Percentiles rank a stretch among this genome's conserved stretches.
These are phyloP conservation scores for Papilio polytes DNA, from an alignment of 1,140 invertebrate species.

Conservation along the genomic window DNA sequence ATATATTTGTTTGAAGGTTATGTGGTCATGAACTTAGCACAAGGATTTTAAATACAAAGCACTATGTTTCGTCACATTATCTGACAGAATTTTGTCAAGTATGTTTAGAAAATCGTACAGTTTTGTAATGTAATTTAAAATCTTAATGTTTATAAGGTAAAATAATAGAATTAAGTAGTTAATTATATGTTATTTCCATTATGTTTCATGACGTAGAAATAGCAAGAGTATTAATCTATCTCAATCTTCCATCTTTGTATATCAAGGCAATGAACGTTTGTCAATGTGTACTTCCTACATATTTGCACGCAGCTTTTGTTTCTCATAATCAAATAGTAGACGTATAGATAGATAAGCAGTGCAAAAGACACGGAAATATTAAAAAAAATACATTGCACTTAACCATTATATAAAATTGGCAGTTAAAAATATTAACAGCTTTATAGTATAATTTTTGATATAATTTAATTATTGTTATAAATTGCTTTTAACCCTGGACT, in stretches of 20 bases:
- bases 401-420: too few relatives aligned
- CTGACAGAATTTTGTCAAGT: background rate
- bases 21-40: slow-evolving; percentile 9
- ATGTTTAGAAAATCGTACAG: background rate
- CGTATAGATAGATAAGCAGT: slow-evolving; percentile 14
- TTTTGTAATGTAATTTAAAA: background rate
- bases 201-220: background rate
- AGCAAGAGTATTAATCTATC: background rate
- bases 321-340: background rate
- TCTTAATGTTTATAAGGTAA: background rate
- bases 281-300: background rate
- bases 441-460: too few relatives aligned
- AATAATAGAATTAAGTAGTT: too few relatives aligned
- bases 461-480: too few relatives aligned
- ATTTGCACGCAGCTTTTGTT: background rate
- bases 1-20: slow-evolving; percentile 36
- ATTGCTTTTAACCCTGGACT: too few relatives aligned
- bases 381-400: too few relatives aligned
- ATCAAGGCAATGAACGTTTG: background rate
- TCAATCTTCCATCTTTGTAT: background rate
- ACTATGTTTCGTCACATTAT: background rate
- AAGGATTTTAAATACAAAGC: background rate
- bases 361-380: background rate
- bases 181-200: too few relatives aligned
- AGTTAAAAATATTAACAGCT: too few relatives aligned